Percentiles rank a stretch among this genome's conserved stretches.
Conservation (phyloP, 2,888 invertebrate species). For the Hydraecia micacea region DNA sequence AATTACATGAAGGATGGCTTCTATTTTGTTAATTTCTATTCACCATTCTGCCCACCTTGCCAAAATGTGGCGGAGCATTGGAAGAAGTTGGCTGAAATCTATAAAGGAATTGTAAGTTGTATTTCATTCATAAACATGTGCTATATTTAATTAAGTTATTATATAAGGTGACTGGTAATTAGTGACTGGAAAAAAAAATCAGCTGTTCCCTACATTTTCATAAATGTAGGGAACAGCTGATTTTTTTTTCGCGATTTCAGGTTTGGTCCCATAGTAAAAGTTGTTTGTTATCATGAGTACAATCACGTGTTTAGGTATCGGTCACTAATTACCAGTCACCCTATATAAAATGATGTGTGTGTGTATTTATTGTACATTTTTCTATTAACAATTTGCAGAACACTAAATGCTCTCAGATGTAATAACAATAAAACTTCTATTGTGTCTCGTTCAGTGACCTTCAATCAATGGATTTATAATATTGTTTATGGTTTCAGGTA, state of each 20-base stretch:
- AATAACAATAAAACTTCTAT: not conserved
- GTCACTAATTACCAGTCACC: no score
- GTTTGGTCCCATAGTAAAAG: no score
- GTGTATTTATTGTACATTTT: not conserved
- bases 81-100: slow-evolving; percentile 94
- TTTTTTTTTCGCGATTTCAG: no score
- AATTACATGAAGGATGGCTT: slow-evolving; percentile 91
- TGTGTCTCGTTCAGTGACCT: not conserved
- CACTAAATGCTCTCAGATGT: no score
- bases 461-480: not conserved
- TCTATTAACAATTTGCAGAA: not conserved
- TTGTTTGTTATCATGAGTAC: no score
- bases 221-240: no score
- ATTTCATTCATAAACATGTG: not conserved
- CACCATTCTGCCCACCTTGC: slow-evolving; percentile 96
- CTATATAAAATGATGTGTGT: not conserved
- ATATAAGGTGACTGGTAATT: no score
- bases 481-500: slow-evolving; percentile 77
- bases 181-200: no score
- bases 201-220: no score
- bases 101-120: slow-evolving; percentile 93
- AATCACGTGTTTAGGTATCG: no score
- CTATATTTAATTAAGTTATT: no score
- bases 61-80: slow-evolving; percentile 95
- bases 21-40: slow-evolving; percentile 97